Percentiles rank a stretch among this genome's conserved stretches.
These are phyloP conservation scores for Operophtera brumata DNA, from an alignment of 2,888 invertebrate genomes.

Conservation along the genomic window DNA sequence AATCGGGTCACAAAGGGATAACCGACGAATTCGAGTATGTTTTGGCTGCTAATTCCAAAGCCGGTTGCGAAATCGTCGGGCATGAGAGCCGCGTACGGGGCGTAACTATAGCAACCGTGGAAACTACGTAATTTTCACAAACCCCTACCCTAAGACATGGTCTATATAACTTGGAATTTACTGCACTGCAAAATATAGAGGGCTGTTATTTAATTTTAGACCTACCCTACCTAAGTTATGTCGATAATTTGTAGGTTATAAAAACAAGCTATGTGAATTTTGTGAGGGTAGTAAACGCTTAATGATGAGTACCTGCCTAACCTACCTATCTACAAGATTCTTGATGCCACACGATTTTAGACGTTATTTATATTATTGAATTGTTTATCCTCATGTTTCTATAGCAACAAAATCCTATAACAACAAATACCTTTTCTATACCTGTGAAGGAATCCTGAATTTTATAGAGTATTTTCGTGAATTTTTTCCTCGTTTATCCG, in stretches of 20 bases:
- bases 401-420: not conserved
- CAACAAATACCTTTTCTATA: too few relatives aligned
- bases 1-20: constrained; percentile 53
- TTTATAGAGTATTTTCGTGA: not conserved
- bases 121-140: constrained; percentile 70
- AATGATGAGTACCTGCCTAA: not conserved
- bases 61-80: constrained; percentile 47
- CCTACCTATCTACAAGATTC: not conserved
- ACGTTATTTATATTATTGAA: not conserved
- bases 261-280: not conserved
- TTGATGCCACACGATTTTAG: not conserved
- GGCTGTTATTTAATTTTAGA: constrained; percentile 37
- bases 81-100: constrained; percentile 62
- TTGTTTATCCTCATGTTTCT: not conserved
- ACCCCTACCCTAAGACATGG: constrained; percentile 41
- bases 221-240: constrained; percentile 13
- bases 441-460: too few relatives aligned
- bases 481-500: not conserved
- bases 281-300: not conserved
- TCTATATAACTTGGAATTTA: constrained; percentile 37
- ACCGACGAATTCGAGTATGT: constrained; percentile 48
- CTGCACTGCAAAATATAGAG: constrained; percentile 38
- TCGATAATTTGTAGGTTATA: constrained; percentile 12
- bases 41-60: constrained; percentile 59
- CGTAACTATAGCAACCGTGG: constrained; percentile 71